A percentile compares a stretch with the other conserved stretches of the same genome.
Conservation (phyloP, 2,113 vertebrate species). For the Pelusios castaneus region DNA sequence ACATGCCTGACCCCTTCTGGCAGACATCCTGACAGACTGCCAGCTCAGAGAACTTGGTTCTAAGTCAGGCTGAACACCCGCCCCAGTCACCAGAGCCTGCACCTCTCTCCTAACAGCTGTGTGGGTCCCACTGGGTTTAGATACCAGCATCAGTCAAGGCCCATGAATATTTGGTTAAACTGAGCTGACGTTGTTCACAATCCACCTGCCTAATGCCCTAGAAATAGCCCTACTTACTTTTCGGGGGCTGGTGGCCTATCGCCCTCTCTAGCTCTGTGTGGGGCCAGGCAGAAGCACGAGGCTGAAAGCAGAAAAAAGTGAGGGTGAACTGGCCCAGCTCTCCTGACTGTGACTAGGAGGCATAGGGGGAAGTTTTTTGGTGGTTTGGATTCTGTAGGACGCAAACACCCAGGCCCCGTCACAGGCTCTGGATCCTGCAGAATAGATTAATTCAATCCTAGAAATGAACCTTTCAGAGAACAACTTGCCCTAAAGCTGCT, state of each 20-base stretch:
- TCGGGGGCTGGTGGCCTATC: background rate
- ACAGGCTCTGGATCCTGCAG: background rate
- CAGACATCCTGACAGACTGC: background rate
- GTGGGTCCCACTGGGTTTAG: background rate
- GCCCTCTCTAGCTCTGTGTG: background rate
- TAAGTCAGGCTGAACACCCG: background rate
- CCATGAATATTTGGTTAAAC: background rate
- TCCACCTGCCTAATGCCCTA: background rate
- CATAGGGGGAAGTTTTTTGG: rapidly evolving
- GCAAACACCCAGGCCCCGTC: rapidly evolving
- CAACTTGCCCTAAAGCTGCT: background rate
- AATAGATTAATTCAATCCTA: background rate
- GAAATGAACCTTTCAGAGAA: background rate
- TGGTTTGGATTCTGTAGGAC: background rate
- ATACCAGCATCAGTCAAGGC: background rate
- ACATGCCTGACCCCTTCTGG: background rate
- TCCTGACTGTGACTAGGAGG: rapidly evolving
- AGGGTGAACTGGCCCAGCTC: background rate
- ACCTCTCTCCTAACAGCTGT: rapidly evolving
- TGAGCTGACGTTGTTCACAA: background rate
- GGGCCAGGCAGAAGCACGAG: background rate
- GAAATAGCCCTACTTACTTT: background rate
- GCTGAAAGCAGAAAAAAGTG: background rate
- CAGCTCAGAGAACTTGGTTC: background rate
- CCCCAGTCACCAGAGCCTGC: background rate